A percentile compares a stretch with the other conserved stretches of the same genome.
These are phyloP conservation scores for Hydroisotoma schaefferi DNA, from an alignment of 2,888 invertebrate genomes.

Conservation along the genomic window DNA sequence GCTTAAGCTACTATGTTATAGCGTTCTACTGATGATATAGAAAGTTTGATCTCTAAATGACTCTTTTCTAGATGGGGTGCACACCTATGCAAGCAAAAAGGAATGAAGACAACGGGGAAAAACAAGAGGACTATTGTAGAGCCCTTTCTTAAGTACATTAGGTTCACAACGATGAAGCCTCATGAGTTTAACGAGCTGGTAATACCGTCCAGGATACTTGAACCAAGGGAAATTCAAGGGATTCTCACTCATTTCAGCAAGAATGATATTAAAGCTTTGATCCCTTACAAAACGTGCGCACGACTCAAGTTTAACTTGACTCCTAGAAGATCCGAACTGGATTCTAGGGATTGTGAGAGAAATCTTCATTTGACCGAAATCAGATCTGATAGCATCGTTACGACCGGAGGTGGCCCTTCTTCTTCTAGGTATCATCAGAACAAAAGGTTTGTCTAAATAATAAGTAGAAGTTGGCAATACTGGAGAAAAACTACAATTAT, in stretches of 20 bases:
- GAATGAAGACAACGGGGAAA: conserved; percentile 39
- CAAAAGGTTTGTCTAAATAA: too few species aligned
- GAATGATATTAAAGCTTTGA: not conserved
- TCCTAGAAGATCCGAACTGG: not conserved
- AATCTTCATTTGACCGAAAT: conserved; percentile 4
- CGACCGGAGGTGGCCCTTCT: too few species aligned
- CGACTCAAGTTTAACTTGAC: not conserved
- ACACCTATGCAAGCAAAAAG: conserved; percentile 30
- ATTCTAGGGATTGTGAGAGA: not conserved
- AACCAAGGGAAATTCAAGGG: conserved; percentile 33
- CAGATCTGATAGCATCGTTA: conserved; percentile 15
- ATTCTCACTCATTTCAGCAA: conserved; percentile 12
- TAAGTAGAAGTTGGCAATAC: too few species aligned
- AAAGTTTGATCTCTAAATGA: too few species aligned
- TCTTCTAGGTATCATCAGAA: not conserved
- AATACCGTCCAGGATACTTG: conserved; percentile 37
- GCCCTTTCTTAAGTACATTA: conserved; percentile 35
- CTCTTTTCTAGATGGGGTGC: conserved; percentile 47
- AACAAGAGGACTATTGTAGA: conserved; percentile 41
- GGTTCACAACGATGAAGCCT: conserved; percentile 39
- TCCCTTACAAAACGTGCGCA: not conserved
- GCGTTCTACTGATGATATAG: too few species aligned
- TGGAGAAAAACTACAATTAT: too few species aligned
- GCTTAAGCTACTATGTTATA: too few species aligned
- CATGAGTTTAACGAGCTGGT: conserved; percentile 34